Percentiles rank a stretch among this genome's conserved stretches.
These are phyloP conservation scores for Dicranocentrus wangi DNA, from an alignment of 2,888 invertebrate genomes.

Conservation along the genomic window DNA sequence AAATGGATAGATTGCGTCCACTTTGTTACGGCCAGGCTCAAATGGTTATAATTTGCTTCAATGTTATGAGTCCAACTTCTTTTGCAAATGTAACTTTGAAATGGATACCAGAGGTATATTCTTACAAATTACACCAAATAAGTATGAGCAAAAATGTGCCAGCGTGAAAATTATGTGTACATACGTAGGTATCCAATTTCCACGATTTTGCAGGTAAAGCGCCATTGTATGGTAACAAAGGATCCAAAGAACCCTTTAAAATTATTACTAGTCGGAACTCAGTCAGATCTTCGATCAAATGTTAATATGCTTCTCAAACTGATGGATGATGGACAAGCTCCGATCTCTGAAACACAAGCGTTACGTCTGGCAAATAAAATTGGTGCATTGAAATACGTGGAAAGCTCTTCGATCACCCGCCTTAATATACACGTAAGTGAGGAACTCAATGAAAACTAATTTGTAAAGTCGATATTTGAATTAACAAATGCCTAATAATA, in stretches of 20 bases:
- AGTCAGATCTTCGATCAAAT: slow-evolving; percentile 71
- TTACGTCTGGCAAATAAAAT: slow-evolving; percentile 91
- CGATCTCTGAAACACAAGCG: slow-evolving; percentile 68
- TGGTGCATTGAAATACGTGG: slow-evolving; percentile 96
- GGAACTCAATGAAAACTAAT: too few species aligned
- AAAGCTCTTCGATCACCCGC: slow-evolving; percentile 97
- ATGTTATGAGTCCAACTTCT: slow-evolving; percentile 67
- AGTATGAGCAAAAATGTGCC: too few species aligned
- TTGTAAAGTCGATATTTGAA: too few species aligned
- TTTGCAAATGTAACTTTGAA: slow-evolving; percentile 66
- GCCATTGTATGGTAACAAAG: slow-evolving; percentile 52
- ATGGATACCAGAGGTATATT: slow-evolving; percentile 69
- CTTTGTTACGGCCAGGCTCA: slow-evolving; percentile 67
- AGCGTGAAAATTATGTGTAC: too few species aligned
- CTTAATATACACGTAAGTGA: slow-evolving; percentile 76
- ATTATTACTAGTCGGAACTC: slow-evolving; percentile 68
- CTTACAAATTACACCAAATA: too few species aligned
- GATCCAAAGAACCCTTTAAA: slow-evolving; percentile 50
- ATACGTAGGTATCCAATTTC: neutral
- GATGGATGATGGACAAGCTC: slow-evolving; percentile 69
- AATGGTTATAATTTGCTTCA: slow-evolving; percentile 69
- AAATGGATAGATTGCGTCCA: slow-evolving; percentile 70
- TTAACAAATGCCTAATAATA: too few species aligned
- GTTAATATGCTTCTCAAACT: slow-evolving; percentile 66
- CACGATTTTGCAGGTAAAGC: slow-evolving; percentile 55